Base-by-base conservation (phyloP, 2,888 invertebrate species). In the Nomada fabriciana region DNA sequence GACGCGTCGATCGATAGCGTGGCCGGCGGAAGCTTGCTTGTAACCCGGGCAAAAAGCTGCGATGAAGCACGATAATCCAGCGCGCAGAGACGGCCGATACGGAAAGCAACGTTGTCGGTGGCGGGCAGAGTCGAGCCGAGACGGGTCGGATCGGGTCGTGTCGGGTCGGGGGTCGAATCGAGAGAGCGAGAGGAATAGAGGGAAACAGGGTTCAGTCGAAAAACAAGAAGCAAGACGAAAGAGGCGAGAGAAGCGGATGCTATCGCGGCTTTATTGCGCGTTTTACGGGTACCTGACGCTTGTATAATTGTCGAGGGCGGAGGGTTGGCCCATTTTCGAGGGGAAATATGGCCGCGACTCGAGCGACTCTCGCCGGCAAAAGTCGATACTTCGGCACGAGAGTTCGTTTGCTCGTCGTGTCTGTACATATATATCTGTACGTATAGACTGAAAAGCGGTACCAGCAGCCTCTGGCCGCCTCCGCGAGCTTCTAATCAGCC, bases 401-500 rank as follows among this genome's bases (percentile, higher is more conserved):
- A 65, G 80, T 83, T 88, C 75, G 86, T 80, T 72, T 72, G 87
- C 75, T 82, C 73, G 74, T 78, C 64, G 42, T 42, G 50, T 42
- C 68, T 23, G 59, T 47, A 47, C 15, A 13, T 11, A 13, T 47
- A 13, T 25, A 25, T 11, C 1, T 47, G 47, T 2, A 47, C 7
- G 63, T 76, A 71, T 42, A 68, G 64, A 67, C 68, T 64, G 64
- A 71, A 80, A 64, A 79, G 57, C 50, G 36, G 61, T 23, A 53
- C 36, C 78, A 71, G 78, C 82, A 71, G 64, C 76, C 57, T 73
- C 83, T 65, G 79, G 68, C 74, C 74, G 77, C 75, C 65, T 78
- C 72, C 71, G 75, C 63, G 83, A 85, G 79, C 85, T 86, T 88
- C 88, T 88, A 88, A 87, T 87, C 86, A 87, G 80, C 81, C 88